phyloP scores from a whole-genome alignment of 2,113 vertebrate species.

The Neomonachus schauinslandi region DNA sequence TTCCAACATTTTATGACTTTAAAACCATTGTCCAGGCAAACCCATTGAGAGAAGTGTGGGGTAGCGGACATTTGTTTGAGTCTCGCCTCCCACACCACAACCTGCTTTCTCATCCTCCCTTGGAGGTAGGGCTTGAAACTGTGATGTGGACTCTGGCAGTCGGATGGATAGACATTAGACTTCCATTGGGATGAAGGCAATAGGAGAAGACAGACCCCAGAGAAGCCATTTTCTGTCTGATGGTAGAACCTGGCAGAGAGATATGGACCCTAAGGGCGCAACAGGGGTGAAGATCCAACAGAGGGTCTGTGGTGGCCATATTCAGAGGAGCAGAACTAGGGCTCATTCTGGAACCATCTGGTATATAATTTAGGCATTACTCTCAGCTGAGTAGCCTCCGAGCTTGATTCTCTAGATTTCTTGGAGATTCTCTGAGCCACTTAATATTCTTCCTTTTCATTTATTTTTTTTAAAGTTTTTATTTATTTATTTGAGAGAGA shows the following conservation, averaged over 20 bases:
- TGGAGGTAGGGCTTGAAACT: background rate
- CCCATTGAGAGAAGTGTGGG: background rate
- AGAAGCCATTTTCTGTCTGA: background rate
- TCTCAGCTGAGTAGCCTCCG: background rate
- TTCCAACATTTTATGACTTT: background rate
- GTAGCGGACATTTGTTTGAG: background rate
- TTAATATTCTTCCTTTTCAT: background rate
- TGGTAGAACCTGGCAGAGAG: background rate
- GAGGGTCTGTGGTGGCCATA: fast-evolving
- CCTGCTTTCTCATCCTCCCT: background rate
- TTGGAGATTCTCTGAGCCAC: background rate
- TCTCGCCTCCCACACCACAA: too few species aligned
- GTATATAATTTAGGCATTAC: background rate
- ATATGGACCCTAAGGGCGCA: background rate
- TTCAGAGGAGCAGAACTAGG: background rate
- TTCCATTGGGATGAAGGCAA: background rate
- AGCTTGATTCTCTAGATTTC: background rate
- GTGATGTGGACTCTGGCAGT: background rate
- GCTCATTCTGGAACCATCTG: background rate
- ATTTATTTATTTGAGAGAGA: too few species aligned
- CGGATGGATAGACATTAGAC: background rate
- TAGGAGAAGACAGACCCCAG: background rate
- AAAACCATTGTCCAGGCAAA: background rate
- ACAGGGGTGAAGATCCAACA: background rate
- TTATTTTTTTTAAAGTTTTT: too few species aligned